Evolutionary conservation across 2,113 vertebrate species (phyloP).

Genomic region (Sus scrofa): DNA sequence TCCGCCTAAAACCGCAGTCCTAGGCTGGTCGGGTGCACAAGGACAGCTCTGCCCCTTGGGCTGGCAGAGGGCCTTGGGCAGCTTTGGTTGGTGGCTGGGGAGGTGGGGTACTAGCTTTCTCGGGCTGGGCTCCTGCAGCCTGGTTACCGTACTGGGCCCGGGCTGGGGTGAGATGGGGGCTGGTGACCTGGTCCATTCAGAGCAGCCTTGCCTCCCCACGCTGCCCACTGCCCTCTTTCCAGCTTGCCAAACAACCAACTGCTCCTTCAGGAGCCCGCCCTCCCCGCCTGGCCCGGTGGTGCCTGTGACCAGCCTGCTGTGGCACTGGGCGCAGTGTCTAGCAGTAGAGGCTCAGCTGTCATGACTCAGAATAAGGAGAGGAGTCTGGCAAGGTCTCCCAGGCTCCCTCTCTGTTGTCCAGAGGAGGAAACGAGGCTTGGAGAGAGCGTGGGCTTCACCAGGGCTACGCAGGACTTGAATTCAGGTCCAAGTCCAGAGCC

Average conservation of each 20-base stretch:
- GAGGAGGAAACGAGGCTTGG: neutral
- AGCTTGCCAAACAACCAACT: neutral
- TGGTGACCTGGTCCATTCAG: neutral
- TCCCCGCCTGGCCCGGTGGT: neutral
- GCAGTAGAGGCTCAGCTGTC: neutral
- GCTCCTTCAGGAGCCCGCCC: neutral
- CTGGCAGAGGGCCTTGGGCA: neutral
- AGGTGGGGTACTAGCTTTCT: neutral
- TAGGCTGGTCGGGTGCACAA: neutral
- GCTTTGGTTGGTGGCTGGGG: neutral
- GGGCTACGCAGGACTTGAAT: neutral
- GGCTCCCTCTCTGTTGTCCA: neutral
- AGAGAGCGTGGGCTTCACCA: neutral
- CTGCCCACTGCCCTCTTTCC: neutral
- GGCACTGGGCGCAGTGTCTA: neutral
- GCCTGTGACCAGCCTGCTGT: neutral
- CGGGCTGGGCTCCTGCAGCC: neutral
- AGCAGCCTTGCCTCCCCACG: neutral
- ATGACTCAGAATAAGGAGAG: neutral
- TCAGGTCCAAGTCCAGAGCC: neutral
- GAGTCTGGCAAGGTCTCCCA: neutral
- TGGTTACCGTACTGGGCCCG: neutral
- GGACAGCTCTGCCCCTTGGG: neutral
- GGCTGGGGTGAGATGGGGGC: neutral
- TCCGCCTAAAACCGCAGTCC: neutral